These are phyloP conservation scores for Drosophila pectinifera DNA, from an alignment of 1,140 invertebrate species.

Conservation along the genomic window DNA sequence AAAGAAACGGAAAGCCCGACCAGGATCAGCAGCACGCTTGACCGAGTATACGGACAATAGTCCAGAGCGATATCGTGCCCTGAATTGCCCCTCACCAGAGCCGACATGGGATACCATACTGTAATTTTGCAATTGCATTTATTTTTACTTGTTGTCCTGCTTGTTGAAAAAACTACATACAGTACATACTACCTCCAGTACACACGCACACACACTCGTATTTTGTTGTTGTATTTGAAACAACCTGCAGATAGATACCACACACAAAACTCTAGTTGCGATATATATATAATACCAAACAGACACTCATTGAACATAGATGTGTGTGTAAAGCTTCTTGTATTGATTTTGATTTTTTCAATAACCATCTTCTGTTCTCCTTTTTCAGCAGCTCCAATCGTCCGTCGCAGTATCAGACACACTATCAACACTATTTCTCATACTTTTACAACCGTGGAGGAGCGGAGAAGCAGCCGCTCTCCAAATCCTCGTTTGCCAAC, in stretches of 20 bases:
- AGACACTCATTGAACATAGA: slow-evolving; percentile 36
- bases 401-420: slow-evolving; percentile 47
- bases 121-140: slow-evolving; percentile 58
- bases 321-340: slow-evolving; percentile 38
- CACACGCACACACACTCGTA: slow-evolving; percentile 30
- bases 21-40: slow-evolving; percentile 3
- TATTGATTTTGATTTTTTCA: neutral
- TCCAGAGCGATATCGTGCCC: slow-evolving; percentile 30
- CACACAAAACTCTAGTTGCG: slow-evolving; percentile 42
- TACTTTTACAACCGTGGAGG: slow-evolving; percentile 75
- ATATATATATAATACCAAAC: slow-evolving; percentile 17
- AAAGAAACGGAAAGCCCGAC: slow-evolving; percentile 50
- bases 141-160: slow-evolving; percentile 45
- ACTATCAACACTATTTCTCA: slow-evolving; percentile 79
- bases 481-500: slow-evolving; percentile 32
- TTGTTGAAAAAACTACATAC: slow-evolving; percentile 38
- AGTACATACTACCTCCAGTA: slow-evolving; percentile 32
- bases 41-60: slow-evolving; percentile 49
- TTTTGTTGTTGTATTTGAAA: slow-evolving; percentile 44
- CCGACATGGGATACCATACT: slow-evolving; percentile 60
- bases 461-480: slow-evolving; percentile 24
- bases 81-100: slow-evolving; percentile 35
- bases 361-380: slow-evolving; percentile 1
- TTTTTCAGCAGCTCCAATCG: slow-evolving; percentile 57
- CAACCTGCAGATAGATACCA: slow-evolving; percentile 23